Evolutionary conservation across 2,797 vertebrate genomes (phyloP), one percentile per base, ranked within the genome.

Genomic region (Onychomys torridus): DNA sequence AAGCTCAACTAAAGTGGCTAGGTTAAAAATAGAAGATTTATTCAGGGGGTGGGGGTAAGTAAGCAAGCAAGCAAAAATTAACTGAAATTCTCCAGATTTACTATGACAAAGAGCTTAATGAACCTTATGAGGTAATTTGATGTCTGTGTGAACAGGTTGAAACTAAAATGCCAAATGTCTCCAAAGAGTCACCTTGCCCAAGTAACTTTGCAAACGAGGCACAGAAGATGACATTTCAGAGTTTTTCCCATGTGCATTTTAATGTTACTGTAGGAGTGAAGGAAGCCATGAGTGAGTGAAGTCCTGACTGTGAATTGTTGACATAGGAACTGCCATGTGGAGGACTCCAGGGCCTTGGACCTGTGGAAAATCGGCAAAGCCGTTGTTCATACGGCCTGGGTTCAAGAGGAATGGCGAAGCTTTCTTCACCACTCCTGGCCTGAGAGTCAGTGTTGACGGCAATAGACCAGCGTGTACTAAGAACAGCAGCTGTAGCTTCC

Each of bases 21-120:
- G 93, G 91, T 92, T 96, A 97, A 98, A 97, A 97, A 96, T 96
- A 97, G 95, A 81, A 97, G 93, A 81, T 97, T 32, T 90, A 78
- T 97, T 94, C 95, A n/a, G 0, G 16, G 46, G 49, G 16, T 16
- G 4, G 17, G 5, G 17, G 55, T 57, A 57, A 78, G 40, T 34
- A 77, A 77, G 73, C 94, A 82, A 86, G 90, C 75, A 92, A 77
- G 95, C 96, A 92, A 59, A 95, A 97, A 93, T 97, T 96, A 95
- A 94, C 87, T 95, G 91, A 95, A 97, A 88, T 13, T 65, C 90
- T 97, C 71, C 76, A 90, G 69, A 43, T 92, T 98, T 98, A 94
- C 90, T 27, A 46, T 93, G 95, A 96, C 92, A 78, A 59, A 97
- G 90, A 94, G 19, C 92, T 43, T 14, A 91, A 90, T 95, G 95